phyloP scores from a whole-genome alignment of 2,113 vertebrate genomes.

The Dasypus novemcinctus region DNA sequence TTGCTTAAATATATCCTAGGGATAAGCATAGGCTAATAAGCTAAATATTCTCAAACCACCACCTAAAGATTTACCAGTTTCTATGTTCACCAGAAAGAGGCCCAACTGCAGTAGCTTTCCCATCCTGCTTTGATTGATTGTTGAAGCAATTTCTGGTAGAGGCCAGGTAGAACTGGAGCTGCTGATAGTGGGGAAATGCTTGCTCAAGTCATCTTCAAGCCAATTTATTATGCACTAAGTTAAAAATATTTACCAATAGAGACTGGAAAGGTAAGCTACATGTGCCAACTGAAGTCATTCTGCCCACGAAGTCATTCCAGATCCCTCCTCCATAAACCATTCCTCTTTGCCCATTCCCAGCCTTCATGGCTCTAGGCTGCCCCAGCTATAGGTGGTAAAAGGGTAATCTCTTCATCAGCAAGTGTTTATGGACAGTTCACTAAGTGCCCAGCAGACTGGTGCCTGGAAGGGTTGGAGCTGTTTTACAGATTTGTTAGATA shows the following conservation, averaged over 20 bases:
- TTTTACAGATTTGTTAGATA: no score
- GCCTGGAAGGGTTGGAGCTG: neutral
- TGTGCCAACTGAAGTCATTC: neutral
- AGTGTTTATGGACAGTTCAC: neutral
- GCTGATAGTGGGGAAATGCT: neutral
- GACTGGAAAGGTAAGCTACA: neutral
- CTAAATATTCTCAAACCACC: neutral
- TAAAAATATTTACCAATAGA: neutral
- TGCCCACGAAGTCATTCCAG: neutral
- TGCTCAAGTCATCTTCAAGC: neutral
- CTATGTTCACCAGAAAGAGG: neutral
- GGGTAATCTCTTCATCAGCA: neutral
- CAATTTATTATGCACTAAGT: neutral
- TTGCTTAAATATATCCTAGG: neutral
- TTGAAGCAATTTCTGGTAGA: neutral
- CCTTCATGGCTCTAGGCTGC: neutral
- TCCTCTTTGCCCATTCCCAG: neutral
- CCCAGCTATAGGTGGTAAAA: neutral
- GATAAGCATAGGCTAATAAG: neutral
- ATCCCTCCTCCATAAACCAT: neutral
- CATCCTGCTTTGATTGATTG: neutral
- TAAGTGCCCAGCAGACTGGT: neutral
- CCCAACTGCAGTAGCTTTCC: neutral
- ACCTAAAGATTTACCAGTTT: neutral
- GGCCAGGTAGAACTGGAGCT: neutral